phyloP scores from a whole-genome alignment of 2,797 vertebrate species.

The Cheirogaleus major region DNA sequence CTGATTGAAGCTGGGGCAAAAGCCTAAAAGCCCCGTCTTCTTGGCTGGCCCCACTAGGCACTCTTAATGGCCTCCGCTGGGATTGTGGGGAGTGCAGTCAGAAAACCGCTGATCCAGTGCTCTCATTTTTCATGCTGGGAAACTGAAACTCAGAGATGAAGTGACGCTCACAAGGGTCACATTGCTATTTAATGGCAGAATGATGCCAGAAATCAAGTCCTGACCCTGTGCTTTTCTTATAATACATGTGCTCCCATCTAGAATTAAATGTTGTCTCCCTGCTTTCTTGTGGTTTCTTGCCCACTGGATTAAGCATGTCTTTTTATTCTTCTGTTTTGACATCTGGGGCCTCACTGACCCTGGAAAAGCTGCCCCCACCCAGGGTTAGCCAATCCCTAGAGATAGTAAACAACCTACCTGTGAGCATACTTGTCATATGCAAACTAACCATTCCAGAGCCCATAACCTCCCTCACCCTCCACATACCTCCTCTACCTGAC shows the following conservation, averaged over 20 bases:
- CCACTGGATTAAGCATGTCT: not conserved
- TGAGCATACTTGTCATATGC: not conserved
- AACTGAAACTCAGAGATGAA: not conserved
- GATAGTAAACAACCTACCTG: not conserved
- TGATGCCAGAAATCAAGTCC: not conserved
- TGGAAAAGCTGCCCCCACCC: not conserved
- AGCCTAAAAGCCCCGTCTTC: not conserved
- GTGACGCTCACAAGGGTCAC: not conserved
- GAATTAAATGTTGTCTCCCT: not conserved
- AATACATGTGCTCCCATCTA: not conserved
- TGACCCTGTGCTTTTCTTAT: not conserved
- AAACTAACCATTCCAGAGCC: not conserved
- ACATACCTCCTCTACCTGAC: not conserved
- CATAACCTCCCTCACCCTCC: rapidly evolving
- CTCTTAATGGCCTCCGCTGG: not conserved
- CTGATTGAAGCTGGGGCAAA: not conserved
- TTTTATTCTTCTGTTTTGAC: not conserved
- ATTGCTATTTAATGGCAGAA: not conserved
- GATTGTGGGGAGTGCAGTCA: not conserved
- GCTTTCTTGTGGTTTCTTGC: not conserved
- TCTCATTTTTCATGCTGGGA: not conserved
- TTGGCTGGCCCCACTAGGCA: not conserved
- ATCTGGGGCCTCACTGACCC: not conserved
- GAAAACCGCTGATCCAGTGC: not conserved
- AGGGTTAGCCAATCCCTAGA: not conserved